phyloP scores from a whole-genome alignment of 2,113 vertebrate species.

The Laticauda laticaudata region DNA sequence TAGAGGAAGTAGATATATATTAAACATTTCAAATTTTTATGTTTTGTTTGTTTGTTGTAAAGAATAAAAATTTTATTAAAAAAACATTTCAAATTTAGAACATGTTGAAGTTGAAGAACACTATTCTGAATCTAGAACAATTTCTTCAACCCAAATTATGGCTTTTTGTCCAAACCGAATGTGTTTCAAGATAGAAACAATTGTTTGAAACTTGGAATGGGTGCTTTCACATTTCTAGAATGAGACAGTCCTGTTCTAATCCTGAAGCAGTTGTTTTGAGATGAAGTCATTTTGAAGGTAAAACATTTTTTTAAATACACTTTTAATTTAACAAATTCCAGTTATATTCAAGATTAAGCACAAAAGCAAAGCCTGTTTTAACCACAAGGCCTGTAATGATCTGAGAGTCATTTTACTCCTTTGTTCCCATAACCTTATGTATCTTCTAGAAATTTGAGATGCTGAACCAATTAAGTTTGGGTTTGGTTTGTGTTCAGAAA shows the following conservation, averaged over 20 bases:
- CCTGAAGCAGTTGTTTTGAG: neutral
- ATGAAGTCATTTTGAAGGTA: neutral
- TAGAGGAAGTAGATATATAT: neutral
- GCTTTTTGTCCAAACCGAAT: neutral
- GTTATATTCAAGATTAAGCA: neutral
- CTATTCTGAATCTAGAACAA: neutral
- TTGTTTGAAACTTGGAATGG: neutral
- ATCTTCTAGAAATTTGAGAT: neutral
- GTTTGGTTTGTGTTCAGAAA: neutral
- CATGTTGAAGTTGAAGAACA: neutral
- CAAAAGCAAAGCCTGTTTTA: neutral
- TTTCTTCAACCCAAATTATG: neutral
- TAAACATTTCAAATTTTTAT: neutral
- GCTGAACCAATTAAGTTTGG: neutral
- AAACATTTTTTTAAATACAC: neutral
- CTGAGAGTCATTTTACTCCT: neutral
- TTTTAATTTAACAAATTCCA: neutral
- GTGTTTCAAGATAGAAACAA: neutral
- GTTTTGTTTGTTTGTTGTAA: no score
- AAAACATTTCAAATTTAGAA: neutral
- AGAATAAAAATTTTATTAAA: no score
- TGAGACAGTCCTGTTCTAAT: neutral
- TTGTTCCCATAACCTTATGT: neutral
- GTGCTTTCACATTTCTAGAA: neutral
- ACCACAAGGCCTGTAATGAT: neutral